These are phyloP conservation scores for Xanthorhoe spadicearia DNA, from an alignment of 2,888 invertebrate species.

Conservation along the genomic window DNA sequence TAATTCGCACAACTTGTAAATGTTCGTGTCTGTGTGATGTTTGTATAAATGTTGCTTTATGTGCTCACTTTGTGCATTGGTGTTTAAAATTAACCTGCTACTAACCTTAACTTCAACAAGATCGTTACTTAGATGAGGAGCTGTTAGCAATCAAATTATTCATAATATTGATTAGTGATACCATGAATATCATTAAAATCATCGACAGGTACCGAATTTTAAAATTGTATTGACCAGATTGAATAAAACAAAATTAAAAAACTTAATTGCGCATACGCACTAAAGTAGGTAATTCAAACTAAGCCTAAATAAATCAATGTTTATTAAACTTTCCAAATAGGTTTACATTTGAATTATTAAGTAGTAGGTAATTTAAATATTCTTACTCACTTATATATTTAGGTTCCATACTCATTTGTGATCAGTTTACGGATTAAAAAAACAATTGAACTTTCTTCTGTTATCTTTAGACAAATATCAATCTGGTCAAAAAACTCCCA, in stretches of 20 bases:
- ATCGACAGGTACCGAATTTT: neutral
- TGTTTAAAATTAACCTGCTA: slow-evolving; percentile 7
- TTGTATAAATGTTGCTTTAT: slow-evolving; percentile 28
- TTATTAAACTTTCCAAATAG: too few species aligned
- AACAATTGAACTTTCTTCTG: too few species aligned
- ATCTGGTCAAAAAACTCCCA: too few species aligned
- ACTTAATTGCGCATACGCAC: neutral
- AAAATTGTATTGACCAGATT: too few species aligned
- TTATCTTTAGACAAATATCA: too few species aligned
- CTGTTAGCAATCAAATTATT: slow-evolving; percentile 22
- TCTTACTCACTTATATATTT: too few species aligned
- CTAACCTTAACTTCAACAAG: slow-evolving; percentile 4
- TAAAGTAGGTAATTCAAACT: too few species aligned
- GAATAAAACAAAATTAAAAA: neutral
- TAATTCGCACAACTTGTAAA: slow-evolving; percentile 22
- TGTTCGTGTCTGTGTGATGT: slow-evolving; percentile 28
- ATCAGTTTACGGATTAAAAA: too few species aligned
- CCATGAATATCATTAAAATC: neutral
- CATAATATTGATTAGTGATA: neutral
- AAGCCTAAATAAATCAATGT: too few species aligned
- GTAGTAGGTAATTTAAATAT: too few species aligned
- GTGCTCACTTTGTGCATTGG: slow-evolving; percentile 16
- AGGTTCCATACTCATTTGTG: too few species aligned
- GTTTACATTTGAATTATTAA: too few species aligned
- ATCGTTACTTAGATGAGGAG: slow-evolving; percentile 35